Evolutionary conservation across 2,888 invertebrate genomes (phyloP).

Genomic region (Bhutanitis thaidina): DNA sequence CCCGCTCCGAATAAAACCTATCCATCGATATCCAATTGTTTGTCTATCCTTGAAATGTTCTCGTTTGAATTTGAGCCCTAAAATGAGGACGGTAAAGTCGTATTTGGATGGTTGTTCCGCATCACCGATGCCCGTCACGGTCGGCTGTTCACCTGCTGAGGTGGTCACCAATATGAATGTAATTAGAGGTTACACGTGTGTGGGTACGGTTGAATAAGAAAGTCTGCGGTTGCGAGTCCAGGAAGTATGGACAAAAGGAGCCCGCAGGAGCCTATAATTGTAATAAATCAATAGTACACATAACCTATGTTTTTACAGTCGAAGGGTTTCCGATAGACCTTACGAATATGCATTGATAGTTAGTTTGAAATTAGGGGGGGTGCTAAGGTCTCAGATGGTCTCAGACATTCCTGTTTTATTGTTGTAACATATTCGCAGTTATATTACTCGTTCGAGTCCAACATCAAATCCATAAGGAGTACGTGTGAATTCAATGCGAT

Average conservation of each 20-base stretch:
- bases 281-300: conserved; percentile 12
- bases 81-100: conserved; percentile 7
- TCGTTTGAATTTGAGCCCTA: conserved; percentile 31
- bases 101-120: conserved; percentile 33
- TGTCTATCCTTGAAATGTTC: conserved; percentile 43
- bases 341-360: not conserved
- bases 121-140: conserved; percentile 64
- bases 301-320: not conserved
- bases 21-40: conserved; percentile 43
- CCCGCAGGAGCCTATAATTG: conserved; percentile 15
- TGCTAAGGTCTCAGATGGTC: not conserved
- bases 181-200: conserved; percentile 64
- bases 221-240: conserved; percentile 55
- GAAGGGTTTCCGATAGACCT: not conserved
- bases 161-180: conserved; percentile 73
- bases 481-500: too few species aligned
- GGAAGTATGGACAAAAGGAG: conserved; percentile 51
- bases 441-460: too few species aligned
- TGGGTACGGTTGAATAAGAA: conserved; percentile 41
- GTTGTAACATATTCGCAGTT: too few species aligned
- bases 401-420: too few species aligned
- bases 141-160: conserved; percentile 63
- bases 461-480: too few species aligned
- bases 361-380: not conserved
- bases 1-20: conserved; percentile 47